Percentiles rank a stretch among this genome's conserved stretches.
Conservation (phyloP, 2,797 vertebrate genomes). For the Pyrrhura leucotis region DNA sequence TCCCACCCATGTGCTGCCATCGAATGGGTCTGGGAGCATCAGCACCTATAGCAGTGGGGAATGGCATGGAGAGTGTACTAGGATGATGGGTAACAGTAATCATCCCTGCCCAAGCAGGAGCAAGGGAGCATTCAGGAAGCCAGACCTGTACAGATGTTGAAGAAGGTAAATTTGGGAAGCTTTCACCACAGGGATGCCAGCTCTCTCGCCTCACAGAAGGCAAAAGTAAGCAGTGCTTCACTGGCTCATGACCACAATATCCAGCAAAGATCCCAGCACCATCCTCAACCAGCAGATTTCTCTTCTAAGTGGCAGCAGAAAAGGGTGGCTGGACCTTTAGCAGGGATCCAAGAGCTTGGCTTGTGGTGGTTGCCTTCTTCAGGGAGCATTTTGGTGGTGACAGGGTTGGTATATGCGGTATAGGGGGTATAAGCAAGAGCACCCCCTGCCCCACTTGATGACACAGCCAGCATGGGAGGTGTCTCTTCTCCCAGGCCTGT, state of each 20-base stretch:
- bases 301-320: neutral
- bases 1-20: neutral
- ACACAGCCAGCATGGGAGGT: neutral
- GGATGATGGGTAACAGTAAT: neutral
- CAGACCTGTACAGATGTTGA: neutral
- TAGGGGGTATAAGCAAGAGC: neutral
- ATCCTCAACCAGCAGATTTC: neutral
- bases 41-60: neutral
- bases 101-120: neutral
- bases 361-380: neutral
- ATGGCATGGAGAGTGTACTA: neutral
- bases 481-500: neutral
- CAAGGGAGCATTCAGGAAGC: neutral
- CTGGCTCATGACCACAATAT: neutral
- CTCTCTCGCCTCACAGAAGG: neutral
- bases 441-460: neutral
- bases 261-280: neutral
- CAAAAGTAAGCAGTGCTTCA: neutral
- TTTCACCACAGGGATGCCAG: neutral
- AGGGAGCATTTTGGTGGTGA: neutral
- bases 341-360: neutral
- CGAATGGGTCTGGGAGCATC: neutral
- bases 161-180: neutral
- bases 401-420: fast-evolving
- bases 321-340: neutral